phyloP scores from a whole-genome alignment of 2,888 invertebrate species.

The Dicranocentrus wangi region DNA sequence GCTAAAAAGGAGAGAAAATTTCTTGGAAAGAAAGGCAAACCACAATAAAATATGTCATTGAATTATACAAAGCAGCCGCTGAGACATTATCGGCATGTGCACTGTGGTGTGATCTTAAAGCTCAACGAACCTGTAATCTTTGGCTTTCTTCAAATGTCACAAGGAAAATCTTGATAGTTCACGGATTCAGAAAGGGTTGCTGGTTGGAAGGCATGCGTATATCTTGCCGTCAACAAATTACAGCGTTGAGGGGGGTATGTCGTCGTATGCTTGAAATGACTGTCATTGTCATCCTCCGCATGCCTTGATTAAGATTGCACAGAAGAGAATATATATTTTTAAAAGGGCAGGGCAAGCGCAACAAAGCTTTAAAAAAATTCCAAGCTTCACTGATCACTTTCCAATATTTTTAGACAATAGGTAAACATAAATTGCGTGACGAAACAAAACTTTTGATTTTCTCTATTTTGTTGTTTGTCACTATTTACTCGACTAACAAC shows the following conservation, averaged over 20 bases:
- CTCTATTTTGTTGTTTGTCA: conserved; percentile 1
- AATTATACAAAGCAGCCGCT: conserved; percentile 22
- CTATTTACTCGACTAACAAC: too few relatives aligned
- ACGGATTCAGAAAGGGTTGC: not conserved
- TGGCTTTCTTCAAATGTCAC: conserved; percentile 4
- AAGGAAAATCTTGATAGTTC: not conserved
- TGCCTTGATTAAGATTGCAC: not conserved
- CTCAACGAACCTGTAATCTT: conserved; percentile 29
- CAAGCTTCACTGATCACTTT: conserved; percentile 36
- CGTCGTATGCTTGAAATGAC: conserved; percentile 14
- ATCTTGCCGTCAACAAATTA: not conserved
- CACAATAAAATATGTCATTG: conserved; percentile 26
- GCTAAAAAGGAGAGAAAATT: conserved; percentile 36
- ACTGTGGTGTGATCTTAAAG: conserved; percentile 15
- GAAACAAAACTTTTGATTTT: conserved; percentile 28
- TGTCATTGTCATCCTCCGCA: not conserved
- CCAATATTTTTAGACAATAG: conserved; percentile 19
- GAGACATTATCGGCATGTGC: conserved; percentile 2
- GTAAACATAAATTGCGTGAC: not conserved
- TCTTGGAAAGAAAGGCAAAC: conserved; percentile 47
- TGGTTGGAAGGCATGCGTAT: not conserved
- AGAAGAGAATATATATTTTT: not conserved
- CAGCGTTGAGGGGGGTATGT: not conserved
- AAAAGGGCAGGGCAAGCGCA: not conserved
- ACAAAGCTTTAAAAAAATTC: conserved; percentile 2